Evolutionary conservation across 2,888 invertebrate species (phyloP), one percentile per base, ranked within the genome.

Genomic region (Phania funesta): DNA sequence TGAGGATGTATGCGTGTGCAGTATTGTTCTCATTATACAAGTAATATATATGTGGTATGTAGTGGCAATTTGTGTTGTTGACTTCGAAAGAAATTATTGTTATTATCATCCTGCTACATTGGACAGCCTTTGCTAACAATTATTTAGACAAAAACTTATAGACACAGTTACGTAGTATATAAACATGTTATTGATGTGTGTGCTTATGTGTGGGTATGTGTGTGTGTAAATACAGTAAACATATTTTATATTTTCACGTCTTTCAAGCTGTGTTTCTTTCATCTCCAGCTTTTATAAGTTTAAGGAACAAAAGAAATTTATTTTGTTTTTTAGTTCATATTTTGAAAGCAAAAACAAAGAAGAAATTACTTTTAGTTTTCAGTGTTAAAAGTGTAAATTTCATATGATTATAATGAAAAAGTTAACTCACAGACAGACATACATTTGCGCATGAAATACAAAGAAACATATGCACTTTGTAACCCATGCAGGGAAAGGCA

Each of bases 301-400:
- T 20, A n/a, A 24, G 29, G 46, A 58, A 52, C 41, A 76, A 70
- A 76, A 70, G 46, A 41, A 70, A 71, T 58, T 58, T 54, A 62
- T 71, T 52, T 56, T 20, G 65, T 54, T 58, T 44, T 71, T 65
- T 73, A 44, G 20, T 52, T 56, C 29, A 18, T 52, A n/a, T 70
- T 22, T 16, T 65, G 8, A n/a, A 16, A 18, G 41, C 24, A 46
- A 46, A 46, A 75, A n/a, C n/a, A n/a, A n/a, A n/a, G n/a, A n/a
- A n/a, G n/a, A 22, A 26, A 8, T 24, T 56, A 35, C 20, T 22
- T 32, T 77, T 24, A 64, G 56, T 74, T 64, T 60, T 77, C 68
- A 81, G 81, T 81, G 67, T 77, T 60, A 77, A 81, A 73, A 60
- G 65, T 73, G 60, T 77, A 73, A 67, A 81, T 81, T 68, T 81